Evolutionary conservation across 2,888 invertebrate genomes (phyloP), one percentile per base, ranked within the genome.

Genomic region (Lysandra coridon): DNA sequence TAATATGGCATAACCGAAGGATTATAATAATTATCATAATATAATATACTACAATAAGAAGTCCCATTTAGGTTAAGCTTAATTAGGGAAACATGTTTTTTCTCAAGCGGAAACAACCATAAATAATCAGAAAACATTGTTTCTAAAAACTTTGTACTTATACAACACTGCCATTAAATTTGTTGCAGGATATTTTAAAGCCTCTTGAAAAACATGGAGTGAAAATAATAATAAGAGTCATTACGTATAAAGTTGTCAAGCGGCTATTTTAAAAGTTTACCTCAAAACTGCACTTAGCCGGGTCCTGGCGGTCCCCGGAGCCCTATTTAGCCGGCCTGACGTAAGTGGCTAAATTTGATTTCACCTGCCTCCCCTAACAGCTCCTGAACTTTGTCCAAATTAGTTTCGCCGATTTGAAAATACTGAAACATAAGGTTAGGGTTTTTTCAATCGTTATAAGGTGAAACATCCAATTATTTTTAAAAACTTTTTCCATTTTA

Each of bases 321-420:
- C 12, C 69, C 69, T 69, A 69, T 69, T 33, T 69, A 69, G 1
- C 4, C 33, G 33, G 69, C 10, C 33, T 69, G 69, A 69, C 69
- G 69, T 69, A 33, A 69, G 69, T 69, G 33, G 69, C 33, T 69
- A 33, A 69, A 69, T 69, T 69, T 69, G 69, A 69, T 69, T 69
- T 69, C 69, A 69, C 33, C 69, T 69, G 69, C 3, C 69, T 69
- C 69, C 33, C 64, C 33, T 69, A 69, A 37, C 33, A 69, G 69
- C 69, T 37, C 14, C 33, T 37, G 33, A 69, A 69, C 14, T 69
- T 69, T 69, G 69, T 69, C 69, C 17, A 33, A 69, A 69, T 69
- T 37, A 69, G 33, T 69, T 69, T 69, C 23, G 2, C 6, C 6
- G 17, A 10, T 37, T 69, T 69, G 14, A 37, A 33, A 69, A 69